Percentiles rank a stretch among this genome's conserved stretches.
phyloP scores from a whole-genome alignment of 2,888 invertebrate species.

The Deladenus siricidicola region DNA sequence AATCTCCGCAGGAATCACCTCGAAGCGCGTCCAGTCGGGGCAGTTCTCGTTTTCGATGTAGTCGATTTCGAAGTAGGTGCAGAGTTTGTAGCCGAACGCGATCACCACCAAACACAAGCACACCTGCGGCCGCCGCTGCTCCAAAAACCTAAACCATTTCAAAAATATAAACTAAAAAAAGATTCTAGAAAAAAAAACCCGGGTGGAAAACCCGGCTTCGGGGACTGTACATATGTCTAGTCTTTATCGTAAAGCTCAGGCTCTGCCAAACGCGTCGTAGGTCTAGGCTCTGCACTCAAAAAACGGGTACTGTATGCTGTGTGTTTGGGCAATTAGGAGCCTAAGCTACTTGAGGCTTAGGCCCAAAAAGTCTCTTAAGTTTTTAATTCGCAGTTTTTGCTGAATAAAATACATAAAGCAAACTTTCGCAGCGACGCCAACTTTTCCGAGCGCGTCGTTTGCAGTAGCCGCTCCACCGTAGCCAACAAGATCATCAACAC shows the following conservation, averaged over 20 bases:
- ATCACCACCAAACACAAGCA: constrained; percentile 36
- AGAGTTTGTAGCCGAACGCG: constrained; percentile 44
- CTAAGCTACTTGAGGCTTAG: no score
- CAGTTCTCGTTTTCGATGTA: constrained; percentile 35
- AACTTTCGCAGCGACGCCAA: constrained; percentile 15
- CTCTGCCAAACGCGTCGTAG: no score
- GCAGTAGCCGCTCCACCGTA: constrained; percentile 45
- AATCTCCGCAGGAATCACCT: constrained; percentile 22
- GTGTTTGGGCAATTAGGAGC: no score
- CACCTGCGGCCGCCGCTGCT: constrained; percentile 39
- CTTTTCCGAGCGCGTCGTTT: constrained; percentile 25
- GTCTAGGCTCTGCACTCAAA: no score
- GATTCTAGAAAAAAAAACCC: no score
- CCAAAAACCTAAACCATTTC: constrained; percentile 45
- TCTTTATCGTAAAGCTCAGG: no score
- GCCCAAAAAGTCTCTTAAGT: no score
- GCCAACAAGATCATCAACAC: constrained; percentile 49
- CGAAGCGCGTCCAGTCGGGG: constrained; percentile 27
- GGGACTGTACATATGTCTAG: no score
- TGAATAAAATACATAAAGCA: neutral
- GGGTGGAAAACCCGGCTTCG: no score
- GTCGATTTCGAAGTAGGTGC: constrained; percentile 47
- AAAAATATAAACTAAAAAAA: no score
- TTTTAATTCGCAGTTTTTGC: neutral
- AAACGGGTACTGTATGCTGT: no score